Evolutionary conservation across 2,888 invertebrate genomes (phyloP), one percentile per base, ranked within the genome.

Genomic region (Aphidoletes aphidimyza): DNA sequence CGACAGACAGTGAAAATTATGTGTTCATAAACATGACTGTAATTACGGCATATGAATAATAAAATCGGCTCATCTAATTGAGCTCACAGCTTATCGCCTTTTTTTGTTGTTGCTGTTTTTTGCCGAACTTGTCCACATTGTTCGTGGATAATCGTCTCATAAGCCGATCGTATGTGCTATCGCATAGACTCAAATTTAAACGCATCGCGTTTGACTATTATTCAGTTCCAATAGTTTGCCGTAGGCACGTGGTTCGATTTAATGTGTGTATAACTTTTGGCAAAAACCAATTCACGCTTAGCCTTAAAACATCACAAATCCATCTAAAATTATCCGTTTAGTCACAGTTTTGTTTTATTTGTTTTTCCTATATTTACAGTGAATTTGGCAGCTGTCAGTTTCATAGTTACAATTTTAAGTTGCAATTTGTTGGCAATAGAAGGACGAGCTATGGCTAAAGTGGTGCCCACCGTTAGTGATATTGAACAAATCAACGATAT

Each of bases 371-470:
- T 69, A 19, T 2, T 17, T 69, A 14, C 69, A 69, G 69, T 69
- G 69, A 69, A 30, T 69, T 69, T 30, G 69, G 69, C 69, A 69
- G 69, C 69, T 69, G 69, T 69, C 69, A 69, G 8, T 69, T 69
- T 30, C 30, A 30, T 69, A 69, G 30, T 69, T 69, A 69, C 69
- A 14, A 11, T 69, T n/a, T 19, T 30, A 30, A 69, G 30, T 69
- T 69, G 69, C n/a, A 30, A 30, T 69, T 69, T 69, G 14, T 69
- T 30, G 69, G 69, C 69, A 14, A 14, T 69, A 69, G 69, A 69
- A 69, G 69, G 69, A 69, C 26, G 69, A 69, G 34, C 11, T 0
- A 69, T 69, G 69, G 69, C 69, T 6, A 69, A 69, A 30, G 14
- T 30, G 2, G 69, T 69, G 69, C 69, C 69, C 9, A 69, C 69